Evolutionary conservation across 2,797 vertebrate species (phyloP), one percentile per base, ranked within the genome.

Genomic region (Oryzias dopingdopingensis): DNA sequence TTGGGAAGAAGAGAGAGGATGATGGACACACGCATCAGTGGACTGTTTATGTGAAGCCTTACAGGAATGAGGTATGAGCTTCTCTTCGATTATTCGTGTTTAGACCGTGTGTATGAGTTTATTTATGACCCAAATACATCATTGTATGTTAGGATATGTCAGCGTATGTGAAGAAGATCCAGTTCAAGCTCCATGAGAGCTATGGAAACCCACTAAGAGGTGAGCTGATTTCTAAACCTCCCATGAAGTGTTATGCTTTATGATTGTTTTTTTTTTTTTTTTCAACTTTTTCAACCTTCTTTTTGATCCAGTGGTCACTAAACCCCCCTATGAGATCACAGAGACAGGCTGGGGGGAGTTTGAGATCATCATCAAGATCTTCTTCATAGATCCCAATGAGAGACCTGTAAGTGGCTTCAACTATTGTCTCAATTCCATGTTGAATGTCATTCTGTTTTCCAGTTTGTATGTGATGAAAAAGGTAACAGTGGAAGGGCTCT

Each of bases 281-380:
- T 46, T 14, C 17, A 18, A 22, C 17, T 20, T 12, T 15, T 6
- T 23, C 7, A 47, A 29, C 48, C 4, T 52, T 44, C 49, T 70
- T 3, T 64, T 23, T 42, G 0, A 81, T 88, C 58, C 77, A 98
- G 96, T 98, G 77, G 96, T 98, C 70, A 98, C 96, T 2, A 99
- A 99, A 66, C 96, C 97, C 57, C 96, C 97, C 0, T 99, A 98
- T 77, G 97, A 99, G 90, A 99, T 99, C 49, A 98, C 97, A 0
- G 97, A 99, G 89, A 99, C 96, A 0, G 97, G 97, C 48, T 98
- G 96, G 97, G 96, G 96, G 57, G 97, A 99, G 93, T 99, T 99
- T 49, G 96, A 99, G 92, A 98, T 99, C 69, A 96, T 98, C 82
- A 93, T 98, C 63, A 98, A 98, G 90, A 97, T 99, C 85, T 98